Evolutionary conservation across 2,888 invertebrate species (phyloP), one percentile per base, ranked within the genome.

Genomic region (Colletes collaris): DNA sequence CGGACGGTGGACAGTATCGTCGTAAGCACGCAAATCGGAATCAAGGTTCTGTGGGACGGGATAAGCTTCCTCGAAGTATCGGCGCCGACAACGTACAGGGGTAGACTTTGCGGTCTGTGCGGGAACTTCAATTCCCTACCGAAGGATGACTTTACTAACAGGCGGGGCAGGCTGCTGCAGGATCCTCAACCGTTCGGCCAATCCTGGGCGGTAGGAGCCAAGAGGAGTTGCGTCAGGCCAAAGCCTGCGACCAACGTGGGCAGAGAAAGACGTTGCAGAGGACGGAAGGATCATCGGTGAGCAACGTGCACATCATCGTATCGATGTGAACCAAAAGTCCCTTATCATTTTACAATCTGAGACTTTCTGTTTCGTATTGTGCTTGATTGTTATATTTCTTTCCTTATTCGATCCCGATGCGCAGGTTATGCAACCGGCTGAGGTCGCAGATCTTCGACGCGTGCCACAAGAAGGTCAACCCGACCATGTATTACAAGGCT

Each of bases 121-220:
- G 99, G 99, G 0, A 99, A 99, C 92, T 99, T 97, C 93, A 99
- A 99, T 93, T 96, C 96, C 60, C 94, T 97, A 81, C 95, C 96
- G 3, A 95, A 97, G 84, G 99, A 98, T 92, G 99, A 98, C 93
- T 95, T 98, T 90, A 95, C 94, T 83, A 95, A 95, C 65, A 94
- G 96, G 67, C 95, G 95, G 83, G 97, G 97, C 10, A 94, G 94
- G 63, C 93, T 96, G 63, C 95, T 96, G 76, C 94, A 94, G 60
- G 97, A 97, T 86, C 93, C 94, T 0, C 93, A 94, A 65, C 87
- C 95, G 69, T 98, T 99, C 89, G 98, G 97, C 3, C 95, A 96
- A 64, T 97, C 98, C 4, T 99, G 99, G 99, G 95, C 97, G 68
- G 97, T 98, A 1, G 98, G 98, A 0, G 96, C 97, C 0, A 95